Conservation (phyloP, 2,888 invertebrate species). For the Tipula unca region DNA sequence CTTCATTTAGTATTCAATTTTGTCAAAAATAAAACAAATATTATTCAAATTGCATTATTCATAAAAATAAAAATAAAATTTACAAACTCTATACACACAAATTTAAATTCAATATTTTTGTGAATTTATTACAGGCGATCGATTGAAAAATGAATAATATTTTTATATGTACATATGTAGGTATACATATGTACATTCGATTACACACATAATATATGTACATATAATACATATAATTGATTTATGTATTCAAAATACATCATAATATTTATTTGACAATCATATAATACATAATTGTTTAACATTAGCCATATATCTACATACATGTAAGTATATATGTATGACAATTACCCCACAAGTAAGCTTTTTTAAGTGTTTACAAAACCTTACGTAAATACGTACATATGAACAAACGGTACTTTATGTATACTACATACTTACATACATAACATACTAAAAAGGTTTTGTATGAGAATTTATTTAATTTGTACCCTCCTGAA, state of each 20-base stretch:
- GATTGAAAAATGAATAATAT: background rate
- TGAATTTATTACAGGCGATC: background rate
- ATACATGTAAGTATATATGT: background rate
- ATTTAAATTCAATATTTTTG: no score
- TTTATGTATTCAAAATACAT: background rate
- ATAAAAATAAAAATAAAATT: no score
- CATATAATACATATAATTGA: background rate
- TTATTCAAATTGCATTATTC: no score
- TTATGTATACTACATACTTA: background rate
- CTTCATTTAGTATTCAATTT: no score
- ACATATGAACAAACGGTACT: background rate
- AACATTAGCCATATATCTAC: background rate
- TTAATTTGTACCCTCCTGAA: background rate
- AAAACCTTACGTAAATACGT: background rate
- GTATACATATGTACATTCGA: background rate
- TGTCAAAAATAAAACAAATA: no score
- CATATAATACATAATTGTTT: background rate
- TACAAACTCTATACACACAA: no score
- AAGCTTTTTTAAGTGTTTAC: background rate
- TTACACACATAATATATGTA: background rate
- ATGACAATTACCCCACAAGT: background rate
- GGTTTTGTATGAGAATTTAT: background rate
- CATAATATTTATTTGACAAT: background rate
- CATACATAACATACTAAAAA: no score
- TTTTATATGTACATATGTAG: no score